phyloP scores from a whole-genome alignment of 2,797 vertebrate species.

The Phalanger gymnotis region DNA sequence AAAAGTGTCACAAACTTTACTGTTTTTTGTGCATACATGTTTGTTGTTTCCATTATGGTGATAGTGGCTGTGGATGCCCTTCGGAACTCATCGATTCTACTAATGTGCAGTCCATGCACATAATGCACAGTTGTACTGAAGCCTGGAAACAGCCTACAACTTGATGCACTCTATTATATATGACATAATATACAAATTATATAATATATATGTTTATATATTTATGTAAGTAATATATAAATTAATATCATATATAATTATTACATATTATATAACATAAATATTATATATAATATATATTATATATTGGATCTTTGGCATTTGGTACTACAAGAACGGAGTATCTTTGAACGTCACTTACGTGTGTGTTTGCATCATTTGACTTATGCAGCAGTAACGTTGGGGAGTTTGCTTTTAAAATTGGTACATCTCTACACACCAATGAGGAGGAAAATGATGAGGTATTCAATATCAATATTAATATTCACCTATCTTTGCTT shows the following conservation, averaged over 20 bases:
- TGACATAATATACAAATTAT: no score
- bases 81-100: constrained; percentile 83
- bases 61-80: constrained; percentile 84
- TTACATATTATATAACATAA: no score
- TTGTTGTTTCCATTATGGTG: constrained; percentile 88
- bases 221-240: no score
- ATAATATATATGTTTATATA: no score
- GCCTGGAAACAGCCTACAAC: constrained; percentile 92
- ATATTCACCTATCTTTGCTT: constrained; percentile 90
- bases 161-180: constrained; percentile 91
- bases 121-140: constrained; percentile 82
- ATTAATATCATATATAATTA: no score
- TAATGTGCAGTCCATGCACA: constrained; percentile 57
- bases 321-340: constrained; percentile 99
- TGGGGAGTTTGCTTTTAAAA: constrained; percentile 89
- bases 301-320: constrained; percentile 92
- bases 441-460: constrained; percentile 87
- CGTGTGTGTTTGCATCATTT: constrained; percentile 94
- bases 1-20: constrained; percentile 90
- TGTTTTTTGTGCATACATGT: constrained; percentile 90
- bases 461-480: constrained; percentile 87
- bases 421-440: constrained; percentile 87
- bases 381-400: constrained; percentile 91
- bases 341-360: constrained; percentile 96
- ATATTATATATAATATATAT: no score